Evolutionary conservation across 1,140 invertebrate species (phyloP).

Genomic region (Coptotermes formosanus): DNA sequence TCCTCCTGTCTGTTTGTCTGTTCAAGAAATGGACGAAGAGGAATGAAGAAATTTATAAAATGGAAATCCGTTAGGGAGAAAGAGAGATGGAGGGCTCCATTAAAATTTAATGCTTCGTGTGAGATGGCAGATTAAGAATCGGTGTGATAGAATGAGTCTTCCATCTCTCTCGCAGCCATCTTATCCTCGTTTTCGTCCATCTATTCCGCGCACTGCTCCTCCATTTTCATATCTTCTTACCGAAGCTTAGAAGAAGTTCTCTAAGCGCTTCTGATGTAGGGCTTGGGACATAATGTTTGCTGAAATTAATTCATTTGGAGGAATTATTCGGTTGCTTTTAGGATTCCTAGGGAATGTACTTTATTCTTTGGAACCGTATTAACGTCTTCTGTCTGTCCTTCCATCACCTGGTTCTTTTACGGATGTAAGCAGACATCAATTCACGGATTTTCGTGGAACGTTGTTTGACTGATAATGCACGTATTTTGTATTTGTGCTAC

Average conservation of each 20-base stretch:
- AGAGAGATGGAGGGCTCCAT: background rate
- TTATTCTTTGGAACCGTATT: too few relatives aligned
- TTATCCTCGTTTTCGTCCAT: background rate
- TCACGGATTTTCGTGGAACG: too few relatives aligned
- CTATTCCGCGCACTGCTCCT: background rate
- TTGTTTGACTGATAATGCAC: too few relatives aligned
- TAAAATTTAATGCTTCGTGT: conserved; percentile 4
- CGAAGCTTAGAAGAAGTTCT: background rate
- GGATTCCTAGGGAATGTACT: too few relatives aligned
- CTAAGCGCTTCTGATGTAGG: background rate
- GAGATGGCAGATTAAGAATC: conserved; percentile 12
- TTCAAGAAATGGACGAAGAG: conserved; percentile 8
- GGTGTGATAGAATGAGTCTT: background rate
- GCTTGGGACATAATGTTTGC: background rate
- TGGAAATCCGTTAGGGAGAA: conserved; percentile 1
- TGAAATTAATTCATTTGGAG: conserved; percentile 12
- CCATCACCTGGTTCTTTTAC: too few relatives aligned
- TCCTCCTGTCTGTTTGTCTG: background rate
- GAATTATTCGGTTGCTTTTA: too few relatives aligned
- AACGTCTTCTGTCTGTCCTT: too few relatives aligned
- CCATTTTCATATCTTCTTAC: background rate
- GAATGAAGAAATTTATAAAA: background rate
- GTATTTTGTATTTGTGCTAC: too few relatives aligned
- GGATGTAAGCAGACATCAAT: too few relatives aligned
- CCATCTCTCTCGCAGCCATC: background rate